These are phyloP conservation scores for Pavo muticus DNA, from an alignment of 2,113 vertebrate species.

Conservation along the genomic window DNA sequence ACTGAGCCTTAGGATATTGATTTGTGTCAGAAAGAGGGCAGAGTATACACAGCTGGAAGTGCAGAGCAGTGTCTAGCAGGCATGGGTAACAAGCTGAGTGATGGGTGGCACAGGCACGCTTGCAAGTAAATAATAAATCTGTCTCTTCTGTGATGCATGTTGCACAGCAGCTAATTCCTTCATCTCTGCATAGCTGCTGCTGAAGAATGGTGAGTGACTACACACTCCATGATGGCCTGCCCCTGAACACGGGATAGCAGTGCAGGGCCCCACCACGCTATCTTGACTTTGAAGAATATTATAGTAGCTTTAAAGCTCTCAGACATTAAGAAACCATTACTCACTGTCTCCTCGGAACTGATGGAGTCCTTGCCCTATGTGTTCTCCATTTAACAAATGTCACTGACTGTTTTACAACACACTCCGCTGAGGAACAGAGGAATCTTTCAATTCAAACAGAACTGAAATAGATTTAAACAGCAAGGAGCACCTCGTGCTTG, in stretches of 20 bases:
- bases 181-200: background rate
- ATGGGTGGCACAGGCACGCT: background rate
- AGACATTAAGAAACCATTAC: slow-evolving; percentile 61
- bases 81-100: background rate
- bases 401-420: slow-evolving; percentile 64
- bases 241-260: background rate
- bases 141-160: background rate
- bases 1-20: background rate
- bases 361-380: slow-evolving; percentile 60
- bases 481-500: accelerated
- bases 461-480: background rate
- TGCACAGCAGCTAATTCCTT: background rate
- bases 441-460: slow-evolving; percentile 39
- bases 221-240: accelerated
- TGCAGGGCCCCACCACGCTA: accelerated
- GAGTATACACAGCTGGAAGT: background rate
- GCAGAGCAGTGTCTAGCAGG: background rate
- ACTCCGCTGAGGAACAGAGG: background rate
- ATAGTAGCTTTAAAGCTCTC: slow-evolving; percentile 47
- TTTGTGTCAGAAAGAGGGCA: background rate
- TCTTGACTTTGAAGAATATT: slow-evolving; percentile 59
- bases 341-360: slow-evolving; percentile 58
- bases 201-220: background rate
- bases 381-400: slow-evolving; percentile 72
- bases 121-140: slow-evolving; percentile 7